These are phyloP conservation scores for Zingel zingel DNA, from an alignment of 2,113 vertebrate species.

Conservation along the genomic window DNA sequence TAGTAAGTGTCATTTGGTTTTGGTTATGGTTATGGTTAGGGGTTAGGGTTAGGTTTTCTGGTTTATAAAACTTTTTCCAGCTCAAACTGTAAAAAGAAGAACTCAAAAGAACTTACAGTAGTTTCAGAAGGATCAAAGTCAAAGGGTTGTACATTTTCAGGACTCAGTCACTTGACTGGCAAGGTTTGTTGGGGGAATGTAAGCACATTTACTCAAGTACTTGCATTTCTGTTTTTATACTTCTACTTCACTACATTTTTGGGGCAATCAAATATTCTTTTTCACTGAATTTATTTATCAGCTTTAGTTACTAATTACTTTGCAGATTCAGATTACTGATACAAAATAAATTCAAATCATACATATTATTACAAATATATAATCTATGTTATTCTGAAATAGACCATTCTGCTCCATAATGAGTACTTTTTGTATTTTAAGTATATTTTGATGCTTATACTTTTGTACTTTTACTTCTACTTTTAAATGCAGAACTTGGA, in stretches of 20 bases:
- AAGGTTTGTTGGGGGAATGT: too few species aligned
- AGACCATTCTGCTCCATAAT: neutral
- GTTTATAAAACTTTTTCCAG: neutral
- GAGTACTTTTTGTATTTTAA: neutral
- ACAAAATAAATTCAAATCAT: neutral
- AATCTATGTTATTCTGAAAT: neutral
- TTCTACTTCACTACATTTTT: neutral
- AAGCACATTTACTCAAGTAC: neutral
- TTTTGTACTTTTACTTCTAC: neutral
- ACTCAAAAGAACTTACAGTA: neutral
- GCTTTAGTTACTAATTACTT: neutral
- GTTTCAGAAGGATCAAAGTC: neutral
- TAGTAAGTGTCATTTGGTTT: too few species aligned
- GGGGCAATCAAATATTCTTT: neutral
- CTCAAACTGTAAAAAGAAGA: neutral
- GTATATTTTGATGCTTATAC: too few species aligned
- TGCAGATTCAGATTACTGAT: neutral
- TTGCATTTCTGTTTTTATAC: neutral
- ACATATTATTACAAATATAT: neutral
- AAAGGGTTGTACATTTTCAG: neutral
- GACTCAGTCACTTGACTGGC: neutral
- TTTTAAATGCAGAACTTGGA: neutral
- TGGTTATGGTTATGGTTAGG: too few species aligned
- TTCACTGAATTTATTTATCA: neutral
- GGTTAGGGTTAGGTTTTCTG: too few species aligned